phyloP scores from a whole-genome alignment of 2,888 invertebrate species.

The Platycnemis pennipes region DNA sequence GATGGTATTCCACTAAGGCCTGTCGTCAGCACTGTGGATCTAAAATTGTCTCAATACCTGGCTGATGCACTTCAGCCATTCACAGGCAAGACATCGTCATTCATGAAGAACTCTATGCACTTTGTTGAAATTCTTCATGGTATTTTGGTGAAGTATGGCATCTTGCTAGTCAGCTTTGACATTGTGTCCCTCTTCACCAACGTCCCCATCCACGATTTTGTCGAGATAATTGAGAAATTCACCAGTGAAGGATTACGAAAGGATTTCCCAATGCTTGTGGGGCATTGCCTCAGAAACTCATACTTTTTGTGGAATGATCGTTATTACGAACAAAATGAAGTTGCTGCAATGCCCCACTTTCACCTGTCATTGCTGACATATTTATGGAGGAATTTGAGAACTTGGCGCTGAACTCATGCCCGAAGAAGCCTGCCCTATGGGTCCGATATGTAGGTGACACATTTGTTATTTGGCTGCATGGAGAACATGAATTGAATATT shows the following conservation, averaged over 20 bases:
- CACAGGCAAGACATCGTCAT: background rate
- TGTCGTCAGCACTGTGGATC: background rate
- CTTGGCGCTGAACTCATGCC: background rate
- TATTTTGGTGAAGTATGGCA: background rate
- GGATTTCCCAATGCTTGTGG: background rate
- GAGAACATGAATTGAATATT: background rate
- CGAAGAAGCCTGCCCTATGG: background rate
- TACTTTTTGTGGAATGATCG: background rate
- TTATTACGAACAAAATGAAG: background rate
- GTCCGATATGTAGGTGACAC: background rate
- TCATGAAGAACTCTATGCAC: background rate
- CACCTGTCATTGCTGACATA: background rate
- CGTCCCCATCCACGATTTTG: background rate
- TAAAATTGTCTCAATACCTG: background rate
- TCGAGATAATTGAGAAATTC: background rate
- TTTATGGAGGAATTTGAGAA: background rate
- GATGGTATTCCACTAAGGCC: background rate
- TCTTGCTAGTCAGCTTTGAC: too few species aligned
- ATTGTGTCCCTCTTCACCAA: too few species aligned
- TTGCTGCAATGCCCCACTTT: background rate
- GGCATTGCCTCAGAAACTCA: background rate
- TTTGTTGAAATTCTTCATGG: background rate
- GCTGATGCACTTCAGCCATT: background rate
- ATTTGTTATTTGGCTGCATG: background rate
- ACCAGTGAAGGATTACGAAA: too few species aligned